Percentiles rank a stretch among this genome's conserved stretches.
These are phyloP conservation scores for Aphaenogaster floridana DNA, from an alignment of 1,140 invertebrate species.

Conservation along the genomic window DNA sequence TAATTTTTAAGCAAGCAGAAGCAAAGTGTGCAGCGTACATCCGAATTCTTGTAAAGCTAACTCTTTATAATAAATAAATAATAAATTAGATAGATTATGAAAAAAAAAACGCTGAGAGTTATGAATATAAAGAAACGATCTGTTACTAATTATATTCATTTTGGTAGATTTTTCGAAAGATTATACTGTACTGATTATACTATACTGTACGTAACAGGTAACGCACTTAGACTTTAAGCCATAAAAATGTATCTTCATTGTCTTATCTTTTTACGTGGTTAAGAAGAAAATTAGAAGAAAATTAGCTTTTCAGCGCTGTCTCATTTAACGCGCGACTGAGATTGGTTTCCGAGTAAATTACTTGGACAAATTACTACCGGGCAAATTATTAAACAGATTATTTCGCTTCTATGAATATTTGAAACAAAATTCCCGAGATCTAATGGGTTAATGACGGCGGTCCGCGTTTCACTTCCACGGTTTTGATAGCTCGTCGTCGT, in stretches of 20 bases:
- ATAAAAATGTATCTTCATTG: neutral
- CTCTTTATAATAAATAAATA: neutral
- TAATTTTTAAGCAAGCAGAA: neutral
- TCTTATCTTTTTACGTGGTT: neutral
- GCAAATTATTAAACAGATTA: constrained; percentile 16
- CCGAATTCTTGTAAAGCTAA: neutral
- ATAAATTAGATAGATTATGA: neutral
- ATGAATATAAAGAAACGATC: neutral
- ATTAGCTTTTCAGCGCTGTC: neutral
- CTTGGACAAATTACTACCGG: constrained; percentile 12
- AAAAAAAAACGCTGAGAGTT: neutral
- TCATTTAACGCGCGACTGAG: constrained; percentile 11
- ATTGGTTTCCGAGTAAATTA: constrained; percentile 11
- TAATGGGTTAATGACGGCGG: constrained; percentile 42
- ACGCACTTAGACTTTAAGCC: neutral
- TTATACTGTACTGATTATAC: too few species aligned
- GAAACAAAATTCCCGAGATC: constrained; percentile 19
- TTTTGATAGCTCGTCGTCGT: constrained; percentile 16
- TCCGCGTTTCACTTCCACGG: constrained; percentile 37
- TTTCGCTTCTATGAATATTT: constrained; percentile 43
- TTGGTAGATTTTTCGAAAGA: neutral
- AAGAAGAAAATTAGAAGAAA: neutral
- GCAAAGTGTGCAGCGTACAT: neutral
- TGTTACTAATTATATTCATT: neutral
- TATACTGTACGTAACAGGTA: neutral